phyloP scores from a whole-genome alignment of 1,140 invertebrate genomes.

The Bicyclus anynana region DNA sequence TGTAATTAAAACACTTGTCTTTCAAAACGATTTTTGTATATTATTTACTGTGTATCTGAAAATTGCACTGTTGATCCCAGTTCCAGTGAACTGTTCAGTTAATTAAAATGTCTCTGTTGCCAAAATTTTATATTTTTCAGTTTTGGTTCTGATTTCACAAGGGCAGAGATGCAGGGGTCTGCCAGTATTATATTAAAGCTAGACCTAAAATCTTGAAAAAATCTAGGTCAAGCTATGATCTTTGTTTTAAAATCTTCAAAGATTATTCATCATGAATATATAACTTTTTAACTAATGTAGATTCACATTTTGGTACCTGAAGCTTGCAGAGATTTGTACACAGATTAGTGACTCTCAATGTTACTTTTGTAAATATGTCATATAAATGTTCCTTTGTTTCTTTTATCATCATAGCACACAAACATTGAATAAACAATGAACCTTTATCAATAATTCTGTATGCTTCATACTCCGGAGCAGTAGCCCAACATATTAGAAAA shows the following conservation, averaged over 20 bases:
- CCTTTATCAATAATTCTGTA: constrained; percentile 51
- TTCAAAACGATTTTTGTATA: too few relatives aligned
- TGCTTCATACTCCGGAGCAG: constrained; percentile 59
- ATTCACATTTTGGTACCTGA: constrained; percentile 58
- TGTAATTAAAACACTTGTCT: too few relatives aligned
- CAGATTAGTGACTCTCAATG: constrained; percentile 37
- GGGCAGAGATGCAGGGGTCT: too few relatives aligned
- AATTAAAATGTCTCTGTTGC: too few relatives aligned
- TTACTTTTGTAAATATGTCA: constrained; percentile 64
- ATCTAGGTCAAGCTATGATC: too few relatives aligned
- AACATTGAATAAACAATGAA: constrained; percentile 59
- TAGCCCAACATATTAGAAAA: constrained; percentile 65
- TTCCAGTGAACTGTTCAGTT: too few relatives aligned
- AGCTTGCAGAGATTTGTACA: constrained; percentile 37
- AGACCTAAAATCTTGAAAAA: too few relatives aligned
- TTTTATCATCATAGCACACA: constrained; percentile 45
- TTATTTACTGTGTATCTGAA: too few relatives aligned
- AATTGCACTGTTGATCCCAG: too few relatives aligned
- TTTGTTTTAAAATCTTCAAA: neutral
- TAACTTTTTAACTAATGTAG: constrained; percentile 56
- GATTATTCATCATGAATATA: constrained; percentile 19
- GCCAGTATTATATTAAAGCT: too few relatives aligned
- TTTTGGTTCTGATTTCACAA: too few relatives aligned
- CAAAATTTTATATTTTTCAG: too few relatives aligned
- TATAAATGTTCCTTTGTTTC: constrained; percentile 43